phyloP scores from a whole-genome alignment of 1,140 invertebrate genomes.

The Papilio polytes region DNA sequence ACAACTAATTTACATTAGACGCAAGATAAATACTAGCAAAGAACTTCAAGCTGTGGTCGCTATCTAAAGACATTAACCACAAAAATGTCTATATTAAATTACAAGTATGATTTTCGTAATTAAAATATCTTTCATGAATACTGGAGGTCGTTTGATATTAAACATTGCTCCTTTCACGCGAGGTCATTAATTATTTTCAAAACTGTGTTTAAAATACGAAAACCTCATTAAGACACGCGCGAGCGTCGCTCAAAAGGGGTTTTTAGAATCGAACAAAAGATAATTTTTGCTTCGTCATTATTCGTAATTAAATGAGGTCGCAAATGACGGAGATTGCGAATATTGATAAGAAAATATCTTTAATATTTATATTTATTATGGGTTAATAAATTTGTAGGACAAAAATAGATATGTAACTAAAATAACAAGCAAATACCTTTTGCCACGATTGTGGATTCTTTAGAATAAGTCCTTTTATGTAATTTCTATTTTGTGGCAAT shows the following conservation, averaged over 20 bases:
- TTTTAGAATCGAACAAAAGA: constrained; percentile 24
- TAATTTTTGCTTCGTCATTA: constrained; percentile 38
- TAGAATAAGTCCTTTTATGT: too few species aligned
- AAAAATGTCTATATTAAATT: constrained; percentile 19
- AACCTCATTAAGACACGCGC: constrained; percentile 65
- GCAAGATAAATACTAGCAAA: neutral
- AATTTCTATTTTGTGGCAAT: too few species aligned
- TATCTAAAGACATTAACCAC: neutral
- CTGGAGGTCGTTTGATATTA: constrained; percentile 22
- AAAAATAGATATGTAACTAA: too few species aligned
- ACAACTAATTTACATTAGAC: neutral
- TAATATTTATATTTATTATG: neutral
- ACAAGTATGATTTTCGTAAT: constrained; percentile 21
- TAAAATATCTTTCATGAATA: constrained; percentile 31
- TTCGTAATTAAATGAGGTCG: constrained; percentile 28
- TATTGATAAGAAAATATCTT: neutral
- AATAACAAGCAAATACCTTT: too few species aligned
- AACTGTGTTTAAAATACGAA: constrained; percentile 70
- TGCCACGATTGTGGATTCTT: too few species aligned
- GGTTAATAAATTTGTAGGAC: neutral
- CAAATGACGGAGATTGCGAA: constrained; percentile 18
- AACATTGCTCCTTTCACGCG: constrained; percentile 48
- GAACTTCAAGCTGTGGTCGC: neutral
- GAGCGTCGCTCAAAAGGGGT: neutral
- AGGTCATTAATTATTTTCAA: constrained; percentile 70